A percentile compares a stretch with the other conserved stretches of the same genome.
These are phyloP conservation scores for Aix galericulata DNA, from an alignment of 2,113 vertebrate species.

Conservation along the genomic window DNA sequence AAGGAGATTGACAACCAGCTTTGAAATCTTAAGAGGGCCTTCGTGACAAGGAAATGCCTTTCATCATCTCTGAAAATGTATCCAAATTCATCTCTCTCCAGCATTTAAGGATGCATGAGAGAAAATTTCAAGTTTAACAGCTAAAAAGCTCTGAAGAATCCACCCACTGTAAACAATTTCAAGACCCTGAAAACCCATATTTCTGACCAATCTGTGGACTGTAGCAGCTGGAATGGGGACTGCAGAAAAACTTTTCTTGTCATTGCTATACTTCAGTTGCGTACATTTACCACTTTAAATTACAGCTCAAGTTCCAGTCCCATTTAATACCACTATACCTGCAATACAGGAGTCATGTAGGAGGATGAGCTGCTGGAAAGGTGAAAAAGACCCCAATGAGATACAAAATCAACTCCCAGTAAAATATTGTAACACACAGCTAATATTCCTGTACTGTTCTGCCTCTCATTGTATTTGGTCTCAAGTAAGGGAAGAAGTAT, in stretches of 20 bases:
- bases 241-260: neutral
- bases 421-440: neutral
- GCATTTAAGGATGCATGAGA: neutral
- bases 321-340: neutral
- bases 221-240: neutral
- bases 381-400: neutral
- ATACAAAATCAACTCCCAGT: neutral
- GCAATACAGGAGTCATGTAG: neutral
- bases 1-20: conserved; percentile 7
- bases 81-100: neutral
- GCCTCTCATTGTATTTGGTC: neutral
- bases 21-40: conserved; percentile 16
- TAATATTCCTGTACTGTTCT: neutral
- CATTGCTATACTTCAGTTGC: neutral
- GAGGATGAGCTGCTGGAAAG: neutral
- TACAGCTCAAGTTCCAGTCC: neutral
- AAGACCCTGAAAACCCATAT: neutral
- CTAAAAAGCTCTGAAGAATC: neutral
- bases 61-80: conserved; percentile 19
- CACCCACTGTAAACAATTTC: neutral
- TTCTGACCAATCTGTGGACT: neutral
- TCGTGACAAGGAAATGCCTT: conserved; percentile 22
- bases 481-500: neutral
- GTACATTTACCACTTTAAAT: neutral
- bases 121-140: neutral